phyloP scores from a whole-genome alignment of 2,113 vertebrate genomes.

The Suricata suricatta region DNA sequence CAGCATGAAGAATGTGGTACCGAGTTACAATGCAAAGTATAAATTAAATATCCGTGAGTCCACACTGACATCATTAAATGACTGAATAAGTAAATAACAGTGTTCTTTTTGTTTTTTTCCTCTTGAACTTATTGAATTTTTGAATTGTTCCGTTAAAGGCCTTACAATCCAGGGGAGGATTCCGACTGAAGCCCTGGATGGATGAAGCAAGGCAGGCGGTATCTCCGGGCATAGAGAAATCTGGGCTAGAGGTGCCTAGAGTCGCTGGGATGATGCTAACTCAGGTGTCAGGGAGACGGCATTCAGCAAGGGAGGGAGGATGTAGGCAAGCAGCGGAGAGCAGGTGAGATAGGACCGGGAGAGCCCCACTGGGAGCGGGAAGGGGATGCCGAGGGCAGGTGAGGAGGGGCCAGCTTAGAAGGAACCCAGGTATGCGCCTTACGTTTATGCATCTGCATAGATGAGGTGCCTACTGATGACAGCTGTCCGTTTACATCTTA shows the following conservation, averaged over 20 bases:
- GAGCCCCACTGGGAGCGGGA: rapidly evolving
- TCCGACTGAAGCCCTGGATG: neutral
- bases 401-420: neutral
- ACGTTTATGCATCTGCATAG: rapidly evolving
- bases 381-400: rapidly evolving
- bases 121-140: neutral
- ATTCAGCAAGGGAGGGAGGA: neutral
- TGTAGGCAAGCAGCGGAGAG: neutral
- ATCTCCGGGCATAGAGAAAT: neutral
- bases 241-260: rapidly evolving
- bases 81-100: rapidly evolving
- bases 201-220: no score
- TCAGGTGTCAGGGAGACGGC: neutral
- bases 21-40: no score
- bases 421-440: neutral
- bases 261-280: neutral
- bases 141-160: neutral
- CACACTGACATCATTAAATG: rapidly evolving
- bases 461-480: rapidly evolving
- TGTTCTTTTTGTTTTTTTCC: neutral
- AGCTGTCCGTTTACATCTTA: neutral
- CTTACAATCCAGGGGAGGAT: neutral
- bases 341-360: neutral
- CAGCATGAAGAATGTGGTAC: rapidly evolving
- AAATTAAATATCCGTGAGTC: neutral